Evolutionary conservation across 2,888 invertebrate species (phyloP), one percentile per base, ranked within the genome.

Genomic region (Drosophila flavopinicola): DNA sequence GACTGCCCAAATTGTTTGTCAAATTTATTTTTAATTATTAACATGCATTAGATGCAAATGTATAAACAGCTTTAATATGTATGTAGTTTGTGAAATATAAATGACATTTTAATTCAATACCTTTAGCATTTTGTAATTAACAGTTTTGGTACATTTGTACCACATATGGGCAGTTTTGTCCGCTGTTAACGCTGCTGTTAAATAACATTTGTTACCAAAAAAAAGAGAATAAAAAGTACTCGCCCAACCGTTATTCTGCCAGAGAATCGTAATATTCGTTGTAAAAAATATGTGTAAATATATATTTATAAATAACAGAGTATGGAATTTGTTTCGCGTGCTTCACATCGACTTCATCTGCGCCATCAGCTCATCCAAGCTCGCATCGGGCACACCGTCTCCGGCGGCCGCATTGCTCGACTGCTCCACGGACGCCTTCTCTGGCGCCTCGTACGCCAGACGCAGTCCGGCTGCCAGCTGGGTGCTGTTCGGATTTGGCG

Each of bases 341-440:
- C 11, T 71, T 94, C 93, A 98, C 90, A 98, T 94, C 15, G 94
- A 93, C 92, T 98, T 97, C 96, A 98, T 96, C 91, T 97, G 95
- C 65, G 95, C 95, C 96, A 98, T 98, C 66, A 99, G 93, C 51
- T 98, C 97, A 58, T 98, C 98, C 48, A 99, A 92, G 68, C 72
- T 78, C 15, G 71, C 35, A 3, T 95, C 96, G 2, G 94, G 57
- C 6, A 47, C 91, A 60, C 93, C 94, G 10, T 60, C 61, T 23
- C 45, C 73, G n/a, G 47, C 52, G 3, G 60, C 44, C 2, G 58
- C 57, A 0, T 65, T 44, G 10, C 51, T 17, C 1, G 24, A 15
- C 6, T 90, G 90, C 45, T 92, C 91, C 0, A 91, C 90, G 61
- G 92, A 91, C 6, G 90, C 5, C 13, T 78, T 78, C 7, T 68